These are phyloP conservation scores for Micropoecilia bifurca DNA, from an alignment of 2,797 vertebrate genomes.

Conservation along the genomic window DNA sequence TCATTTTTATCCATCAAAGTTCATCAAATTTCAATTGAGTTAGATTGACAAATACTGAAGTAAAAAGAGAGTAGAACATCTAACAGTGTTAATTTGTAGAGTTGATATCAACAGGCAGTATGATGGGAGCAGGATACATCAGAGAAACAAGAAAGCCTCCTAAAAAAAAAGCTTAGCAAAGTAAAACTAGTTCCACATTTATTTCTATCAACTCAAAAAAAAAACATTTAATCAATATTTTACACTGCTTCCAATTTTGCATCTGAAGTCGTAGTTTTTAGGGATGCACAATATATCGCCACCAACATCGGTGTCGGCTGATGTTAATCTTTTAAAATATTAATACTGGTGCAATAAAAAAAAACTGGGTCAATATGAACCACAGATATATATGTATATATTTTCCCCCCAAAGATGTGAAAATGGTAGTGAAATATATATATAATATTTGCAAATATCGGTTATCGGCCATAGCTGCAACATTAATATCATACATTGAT, in stretches of 20 bases:
- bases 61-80: neutral
- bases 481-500: no score
- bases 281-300: no score
- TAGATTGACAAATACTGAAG: conserved; percentile 1
- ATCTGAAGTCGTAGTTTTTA: neutral
- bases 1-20: conserved; percentile 4
- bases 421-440: no score
- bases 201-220: neutral
- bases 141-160: neutral
- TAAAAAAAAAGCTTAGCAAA: neutral
- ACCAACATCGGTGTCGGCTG: no score
- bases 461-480: no score
- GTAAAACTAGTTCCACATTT: neutral
- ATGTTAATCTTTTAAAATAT: no score
- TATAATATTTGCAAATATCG: no score
- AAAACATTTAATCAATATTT: neutral
- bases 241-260: neutral
- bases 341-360: no score
- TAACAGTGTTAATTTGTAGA: neutral
- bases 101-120: neutral
- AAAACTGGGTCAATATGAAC: no score
- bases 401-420: no score
- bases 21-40: conserved; percentile 10
- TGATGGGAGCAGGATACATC: neutral
- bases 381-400: no score